A percentile compares a stretch with the other conserved stretches of the same genome.
Evolutionary conservation across 2,888 invertebrate species (phyloP).

Genomic region (Alviniconcha strummeri): DNA sequence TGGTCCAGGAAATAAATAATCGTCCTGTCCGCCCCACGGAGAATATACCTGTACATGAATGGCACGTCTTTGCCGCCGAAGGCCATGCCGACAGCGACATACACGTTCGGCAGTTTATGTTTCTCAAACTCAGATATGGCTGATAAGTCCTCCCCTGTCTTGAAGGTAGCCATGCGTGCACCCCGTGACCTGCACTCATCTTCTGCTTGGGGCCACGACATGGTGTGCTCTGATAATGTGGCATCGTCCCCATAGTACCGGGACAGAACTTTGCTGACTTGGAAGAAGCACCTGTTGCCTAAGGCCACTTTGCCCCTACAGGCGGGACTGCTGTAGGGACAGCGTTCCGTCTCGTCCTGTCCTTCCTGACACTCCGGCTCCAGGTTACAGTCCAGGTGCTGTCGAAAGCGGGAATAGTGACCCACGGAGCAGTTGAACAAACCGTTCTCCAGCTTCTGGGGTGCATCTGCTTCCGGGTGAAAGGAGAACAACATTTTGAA

Average conservation of each 20-base stretch:
- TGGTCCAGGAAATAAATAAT: neutral
- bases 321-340: constrained; percentile 5
- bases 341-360: constrained; percentile 18
- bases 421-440: constrained; percentile 14
- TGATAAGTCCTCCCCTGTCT: neutral
- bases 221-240: neutral
- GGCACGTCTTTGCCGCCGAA: neutral
- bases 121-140: neutral
- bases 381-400: constrained; percentile 19
- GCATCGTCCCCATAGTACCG: no score
- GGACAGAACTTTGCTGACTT: neutral
- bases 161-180: neutral
- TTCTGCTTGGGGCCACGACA: no score
- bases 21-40: neutral
- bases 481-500: neutral
- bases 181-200: no score
- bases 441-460: neutral
- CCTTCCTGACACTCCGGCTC: constrained; percentile 12
- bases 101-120: neutral
- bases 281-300: neutral
- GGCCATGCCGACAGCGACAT: neutral
- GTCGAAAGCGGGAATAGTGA: neutral
- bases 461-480: neutral
- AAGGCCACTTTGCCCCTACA: constrained; percentile 6
- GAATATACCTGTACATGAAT: neutral